These are phyloP conservation scores for Ectemnius cavifrons DNA, from an alignment of 2,888 invertebrate genomes.

Conservation along the genomic window DNA sequence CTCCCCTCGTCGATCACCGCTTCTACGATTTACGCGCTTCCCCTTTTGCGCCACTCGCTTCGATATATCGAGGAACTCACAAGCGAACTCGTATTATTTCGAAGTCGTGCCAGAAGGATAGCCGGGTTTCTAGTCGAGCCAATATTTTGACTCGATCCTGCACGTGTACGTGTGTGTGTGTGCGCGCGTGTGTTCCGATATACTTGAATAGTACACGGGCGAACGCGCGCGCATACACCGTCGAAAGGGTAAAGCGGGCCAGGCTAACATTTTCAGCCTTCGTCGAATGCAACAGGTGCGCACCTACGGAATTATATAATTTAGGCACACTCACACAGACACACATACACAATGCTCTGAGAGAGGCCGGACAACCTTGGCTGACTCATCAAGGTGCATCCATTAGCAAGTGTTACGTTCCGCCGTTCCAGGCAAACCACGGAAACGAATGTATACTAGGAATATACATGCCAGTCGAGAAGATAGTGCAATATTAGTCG, in stretches of 20 bases:
- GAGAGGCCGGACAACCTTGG: no score
- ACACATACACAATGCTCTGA: no score
- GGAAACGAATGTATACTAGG: not conserved
- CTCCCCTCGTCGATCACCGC: slow-evolving; percentile 14
- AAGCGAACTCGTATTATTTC: not conserved
- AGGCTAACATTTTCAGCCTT: slow-evolving; percentile 13
- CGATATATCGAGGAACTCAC: not conserved
- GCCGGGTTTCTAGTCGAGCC: slow-evolving; percentile 2
- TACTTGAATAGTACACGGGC: no score
- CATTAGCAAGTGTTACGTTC: no score
- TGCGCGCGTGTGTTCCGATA: no score
- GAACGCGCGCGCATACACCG: no score
- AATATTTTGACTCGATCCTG: not conserved
- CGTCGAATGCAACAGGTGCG: slow-evolving; percentile 27
- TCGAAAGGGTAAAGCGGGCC: not conserved
- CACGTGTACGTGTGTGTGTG: no score
- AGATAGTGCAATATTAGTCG: no score
- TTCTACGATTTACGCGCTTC: slow-evolving; percentile 21
- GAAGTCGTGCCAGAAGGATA: slow-evolving; percentile 21
- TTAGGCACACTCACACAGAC: not conserved
- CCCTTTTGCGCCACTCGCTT: slow-evolving; percentile 6
- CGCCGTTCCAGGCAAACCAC: no score
- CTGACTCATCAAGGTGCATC: no score
- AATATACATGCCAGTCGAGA: not conserved
- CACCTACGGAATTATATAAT: slow-evolving; percentile 19